phyloP scores from a whole-genome alignment of 2,888 invertebrate genomes.

The Tenthredo amoena region DNA sequence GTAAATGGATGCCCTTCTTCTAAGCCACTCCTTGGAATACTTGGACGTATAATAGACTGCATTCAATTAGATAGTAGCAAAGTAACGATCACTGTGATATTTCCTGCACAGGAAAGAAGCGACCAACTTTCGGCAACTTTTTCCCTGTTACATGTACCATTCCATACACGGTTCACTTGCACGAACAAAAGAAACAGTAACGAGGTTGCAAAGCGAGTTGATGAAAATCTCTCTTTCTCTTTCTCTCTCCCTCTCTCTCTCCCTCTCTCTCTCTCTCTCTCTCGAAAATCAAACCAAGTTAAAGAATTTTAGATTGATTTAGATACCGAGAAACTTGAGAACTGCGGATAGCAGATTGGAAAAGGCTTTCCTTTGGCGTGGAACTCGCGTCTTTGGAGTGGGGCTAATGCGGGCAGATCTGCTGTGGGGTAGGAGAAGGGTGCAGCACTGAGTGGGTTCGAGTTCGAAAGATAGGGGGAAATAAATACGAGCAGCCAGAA shows the following conservation, averaged over 20 bases:
- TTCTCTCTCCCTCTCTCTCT: background rate
- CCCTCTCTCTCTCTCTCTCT: background rate
- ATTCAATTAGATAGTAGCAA: conserved; percentile 43
- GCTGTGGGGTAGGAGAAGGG: conserved; percentile 53
- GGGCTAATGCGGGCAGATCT: conserved; percentile 51
- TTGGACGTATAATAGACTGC: conserved; percentile 33
- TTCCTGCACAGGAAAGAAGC: background rate
- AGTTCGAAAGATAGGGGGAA: conserved; percentile 58
- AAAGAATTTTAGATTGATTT: conserved; percentile 34
- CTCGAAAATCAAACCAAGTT: conserved; percentile 6
- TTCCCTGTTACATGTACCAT: background rate
- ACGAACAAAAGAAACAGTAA: background rate
- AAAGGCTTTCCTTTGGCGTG: conserved; percentile 44
- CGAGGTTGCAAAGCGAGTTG: background rate
- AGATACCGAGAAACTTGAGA: conserved; percentile 7
- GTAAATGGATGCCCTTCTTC: conserved; percentile 44
- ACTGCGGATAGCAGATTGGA: conserved; percentile 43
- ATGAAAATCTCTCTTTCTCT: background rate
- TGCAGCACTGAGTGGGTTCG: conserved; percentile 59
- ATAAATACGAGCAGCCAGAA: conserved; percentile 70
- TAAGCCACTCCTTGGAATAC: conserved; percentile 34
- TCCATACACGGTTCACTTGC: background rate
- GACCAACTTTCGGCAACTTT: background rate
- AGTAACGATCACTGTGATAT: conserved; percentile 20
- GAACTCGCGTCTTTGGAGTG: conserved; percentile 41